Percentiles rank a stretch among this genome's conserved stretches.
Evolutionary conservation across 2,113 vertebrate genomes (phyloP).

Genomic region (Ptyas mucosa): DNA sequence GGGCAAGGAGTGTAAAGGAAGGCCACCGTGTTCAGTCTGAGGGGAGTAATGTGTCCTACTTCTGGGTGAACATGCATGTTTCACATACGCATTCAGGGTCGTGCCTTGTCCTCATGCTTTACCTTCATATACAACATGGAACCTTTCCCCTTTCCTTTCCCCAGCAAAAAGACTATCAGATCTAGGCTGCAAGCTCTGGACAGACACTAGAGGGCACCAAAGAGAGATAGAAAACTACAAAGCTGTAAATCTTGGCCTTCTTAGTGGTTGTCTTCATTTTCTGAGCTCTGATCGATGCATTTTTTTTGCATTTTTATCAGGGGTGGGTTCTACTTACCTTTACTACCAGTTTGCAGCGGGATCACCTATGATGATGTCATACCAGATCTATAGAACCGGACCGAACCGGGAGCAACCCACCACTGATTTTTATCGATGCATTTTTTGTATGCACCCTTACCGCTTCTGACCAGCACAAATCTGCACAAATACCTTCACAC

Average conservation of each 20-base stretch:
- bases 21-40: slow-evolving; percentile 4
- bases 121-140: neutral
- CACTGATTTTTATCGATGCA: neutral
- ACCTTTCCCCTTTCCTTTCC: neutral
- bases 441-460: neutral
- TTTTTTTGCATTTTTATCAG: neutral
- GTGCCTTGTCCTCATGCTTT: neutral
- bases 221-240: neutral
- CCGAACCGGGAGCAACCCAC: no score
- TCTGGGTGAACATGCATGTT: neutral
- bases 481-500: no score
- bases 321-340: no score
- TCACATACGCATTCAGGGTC: neutral
- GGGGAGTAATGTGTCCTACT: neutral
- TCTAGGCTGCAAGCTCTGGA: neutral
- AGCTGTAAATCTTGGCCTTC: neutral
- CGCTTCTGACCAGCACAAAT: neutral
- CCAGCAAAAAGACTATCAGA: neutral
- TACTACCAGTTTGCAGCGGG: no score
- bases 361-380: no score
- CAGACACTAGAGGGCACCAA: neutral
- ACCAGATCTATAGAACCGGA: no score
- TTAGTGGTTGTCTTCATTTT: neutral
- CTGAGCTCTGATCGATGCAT: neutral
- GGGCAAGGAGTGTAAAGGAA: slow-evolving; percentile 27